Percentiles rank a stretch among this genome's conserved stretches.
Conservation (phyloP, 2,113 vertebrate species). For the Triplophysa rosa region DNA sequence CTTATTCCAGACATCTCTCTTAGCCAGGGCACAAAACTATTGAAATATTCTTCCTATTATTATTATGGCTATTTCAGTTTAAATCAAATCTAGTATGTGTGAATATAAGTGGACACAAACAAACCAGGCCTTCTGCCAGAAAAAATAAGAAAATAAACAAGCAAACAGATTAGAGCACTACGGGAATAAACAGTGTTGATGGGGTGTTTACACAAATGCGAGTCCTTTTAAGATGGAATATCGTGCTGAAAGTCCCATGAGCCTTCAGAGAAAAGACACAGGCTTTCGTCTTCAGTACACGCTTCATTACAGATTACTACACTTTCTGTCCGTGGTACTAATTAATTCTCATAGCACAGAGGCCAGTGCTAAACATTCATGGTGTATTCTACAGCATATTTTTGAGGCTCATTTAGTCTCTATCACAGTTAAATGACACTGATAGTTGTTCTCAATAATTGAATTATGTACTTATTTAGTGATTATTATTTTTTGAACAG, state of each 20-base stretch:
- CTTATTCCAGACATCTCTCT: neutral
- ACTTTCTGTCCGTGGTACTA: neutral
- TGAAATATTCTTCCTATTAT: neutral
- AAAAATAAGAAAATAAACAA: neutral
- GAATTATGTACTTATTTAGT: neutral
- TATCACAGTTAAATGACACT: neutral
- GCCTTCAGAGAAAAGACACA: neutral
- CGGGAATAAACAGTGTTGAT: constrained; percentile 1
- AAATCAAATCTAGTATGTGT: neutral
- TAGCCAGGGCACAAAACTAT: neutral
- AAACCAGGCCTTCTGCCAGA: constrained; percentile 8
- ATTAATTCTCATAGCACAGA: neutral
- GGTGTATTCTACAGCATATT: neutral
- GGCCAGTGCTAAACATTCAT: neutral
- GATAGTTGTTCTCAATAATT: neutral
- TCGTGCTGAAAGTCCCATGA: constrained; percentile 7
- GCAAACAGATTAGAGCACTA: constrained; percentile 22
- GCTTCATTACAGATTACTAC: constrained; percentile 13
- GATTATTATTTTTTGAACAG: no score
- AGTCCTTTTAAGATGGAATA: constrained; percentile 8
- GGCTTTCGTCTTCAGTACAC: constrained; percentile 1
- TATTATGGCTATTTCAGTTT: neutral
- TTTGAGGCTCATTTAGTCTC: neutral
- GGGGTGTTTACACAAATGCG: constrained; percentile 50
- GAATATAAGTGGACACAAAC: neutral